Percentiles rank a stretch among this genome's conserved stretches.
phyloP scores from a whole-genome alignment of 2,888 invertebrate genomes.

The Rhagophthalmus giganteus region DNA sequence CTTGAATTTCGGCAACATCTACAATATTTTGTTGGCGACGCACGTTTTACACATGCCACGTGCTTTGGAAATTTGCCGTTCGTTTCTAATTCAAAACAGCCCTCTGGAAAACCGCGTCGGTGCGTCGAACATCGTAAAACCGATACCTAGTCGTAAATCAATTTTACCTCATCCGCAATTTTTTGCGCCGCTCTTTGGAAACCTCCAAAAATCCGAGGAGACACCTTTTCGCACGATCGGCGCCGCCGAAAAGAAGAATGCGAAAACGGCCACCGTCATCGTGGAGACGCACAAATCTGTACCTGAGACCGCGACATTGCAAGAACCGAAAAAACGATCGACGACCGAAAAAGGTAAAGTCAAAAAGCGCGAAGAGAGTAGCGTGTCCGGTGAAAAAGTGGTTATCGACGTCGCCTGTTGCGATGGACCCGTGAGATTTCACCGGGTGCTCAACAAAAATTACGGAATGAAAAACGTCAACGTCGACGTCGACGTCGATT shows the following conservation, averaged over 20 bases:
- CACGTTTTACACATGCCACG: constrained; percentile 75
- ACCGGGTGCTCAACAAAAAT: constrained; percentile 81
- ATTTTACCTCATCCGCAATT: constrained; percentile 44
- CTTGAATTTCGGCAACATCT: constrained; percentile 70
- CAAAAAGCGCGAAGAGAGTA: constrained; percentile 30
- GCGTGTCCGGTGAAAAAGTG: constrained; percentile 56
- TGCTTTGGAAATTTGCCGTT: constrained; percentile 69
- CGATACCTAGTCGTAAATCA: constrained; percentile 59
- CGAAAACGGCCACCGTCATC: constrained; percentile 6
- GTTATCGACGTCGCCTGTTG: constrained; percentile 88
- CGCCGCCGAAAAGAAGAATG: constrained; percentile 12
- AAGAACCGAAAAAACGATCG: constrained; percentile 7
- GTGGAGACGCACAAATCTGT: constrained; percentile 6
- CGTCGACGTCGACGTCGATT: constrained; percentile 8
- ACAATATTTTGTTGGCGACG: constrained; percentile 70
- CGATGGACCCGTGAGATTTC: constrained; percentile 87
- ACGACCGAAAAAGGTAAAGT: constrained; percentile 17
- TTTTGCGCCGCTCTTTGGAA: constrained; percentile 37
- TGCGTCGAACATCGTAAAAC: constrained; percentile 57
- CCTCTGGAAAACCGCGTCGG: constrained; percentile 35
- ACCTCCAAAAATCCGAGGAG: constrained; percentile 47
- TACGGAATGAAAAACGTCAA: constrained; percentile 59
- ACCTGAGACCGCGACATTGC: constrained; percentile 9
- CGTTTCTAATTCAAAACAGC: constrained; percentile 62
- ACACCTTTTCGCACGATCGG: constrained; percentile 46